Evolutionary conservation across 1,140 invertebrate species (phyloP), one percentile per base, ranked within the genome.

Genomic region (Lucilia sericata): DNA sequence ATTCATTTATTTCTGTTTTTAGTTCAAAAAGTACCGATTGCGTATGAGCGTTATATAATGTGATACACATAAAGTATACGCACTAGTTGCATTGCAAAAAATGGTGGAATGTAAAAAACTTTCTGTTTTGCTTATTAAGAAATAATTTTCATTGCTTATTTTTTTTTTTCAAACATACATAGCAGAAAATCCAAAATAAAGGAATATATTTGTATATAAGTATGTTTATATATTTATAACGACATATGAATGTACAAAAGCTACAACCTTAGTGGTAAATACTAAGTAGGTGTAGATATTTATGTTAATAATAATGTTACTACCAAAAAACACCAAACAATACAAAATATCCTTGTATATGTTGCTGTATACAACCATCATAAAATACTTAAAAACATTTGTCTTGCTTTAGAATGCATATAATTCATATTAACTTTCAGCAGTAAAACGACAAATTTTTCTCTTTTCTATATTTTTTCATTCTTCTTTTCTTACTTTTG

Each of bases 351-450:
- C 14, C 14, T 60, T 60, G 51, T 14, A 55, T 70, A 3, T 70
- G n/a, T 70, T 70, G 51, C 17, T 70, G n/a, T 70, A 10, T 19
- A 70, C 65, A 19, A 70, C 65, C 65, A 70, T 21, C 65, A 21
- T 21, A 70, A 19, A 70, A 70, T 70, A 70, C 65, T 70, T 21
- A 21, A 70, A 70, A 19, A 70, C 65, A 70, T 70, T 70, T 70
- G 65, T 70, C 65, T 70, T 70, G 19, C 65, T 70, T 70, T 21
- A 12, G n/a, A 21, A 70, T 70, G 65, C 65, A 19, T 70, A 70
- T 70, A 70, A 70, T 70, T 70, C 65, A 70, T 70, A 70, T 70
- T 70, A 25, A 17, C 14, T n/a, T 60, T 25, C 65, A 70, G 65
- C n/a, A 21, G 65, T 70, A 21, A 8, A 7, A 70, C n/a, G n/a